phyloP scores from a whole-genome alignment of 2,113 vertebrate species.

The Connochaetes taurinus region DNA sequence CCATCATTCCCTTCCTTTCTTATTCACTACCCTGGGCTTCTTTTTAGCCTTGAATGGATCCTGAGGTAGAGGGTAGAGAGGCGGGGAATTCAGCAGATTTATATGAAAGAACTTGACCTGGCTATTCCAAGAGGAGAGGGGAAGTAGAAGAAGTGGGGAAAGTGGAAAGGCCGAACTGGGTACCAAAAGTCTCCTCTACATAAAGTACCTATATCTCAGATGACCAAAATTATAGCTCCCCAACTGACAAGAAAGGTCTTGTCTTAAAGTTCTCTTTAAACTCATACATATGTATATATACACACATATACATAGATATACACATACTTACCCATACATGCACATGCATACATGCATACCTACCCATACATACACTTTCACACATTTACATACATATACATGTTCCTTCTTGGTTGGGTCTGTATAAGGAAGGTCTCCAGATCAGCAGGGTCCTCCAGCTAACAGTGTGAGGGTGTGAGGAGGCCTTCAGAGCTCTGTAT shows the following conservation, averaged over 20 bases:
- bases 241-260: neutral
- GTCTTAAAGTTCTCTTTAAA: slow-evolving; percentile 9
- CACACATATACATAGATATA: neutral
- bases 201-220: neutral
- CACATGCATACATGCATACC: neutral
- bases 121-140: neutral
- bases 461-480: neutral
- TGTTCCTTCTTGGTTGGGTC: neutral
- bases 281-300: neutral
- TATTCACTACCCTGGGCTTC: neutral
- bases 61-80: neutral
- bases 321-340: neutral
- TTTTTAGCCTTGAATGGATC: neutral
- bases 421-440: slow-evolving; percentile 3
- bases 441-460: neutral
- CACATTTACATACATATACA: neutral
- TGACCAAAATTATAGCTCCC: neutral
- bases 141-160: neutral
- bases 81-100: neutral
- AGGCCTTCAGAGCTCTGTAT: neutral
- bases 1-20: neutral
- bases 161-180: neutral
- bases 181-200: neutral
- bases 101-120: neutral
- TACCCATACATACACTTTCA: neutral